Percentiles rank a stretch among this genome's conserved stretches.
These are phyloP conservation scores for Scrobipalpa atriplicella DNA, from an alignment of 2,888 invertebrate species.

Conservation along the genomic window DNA sequence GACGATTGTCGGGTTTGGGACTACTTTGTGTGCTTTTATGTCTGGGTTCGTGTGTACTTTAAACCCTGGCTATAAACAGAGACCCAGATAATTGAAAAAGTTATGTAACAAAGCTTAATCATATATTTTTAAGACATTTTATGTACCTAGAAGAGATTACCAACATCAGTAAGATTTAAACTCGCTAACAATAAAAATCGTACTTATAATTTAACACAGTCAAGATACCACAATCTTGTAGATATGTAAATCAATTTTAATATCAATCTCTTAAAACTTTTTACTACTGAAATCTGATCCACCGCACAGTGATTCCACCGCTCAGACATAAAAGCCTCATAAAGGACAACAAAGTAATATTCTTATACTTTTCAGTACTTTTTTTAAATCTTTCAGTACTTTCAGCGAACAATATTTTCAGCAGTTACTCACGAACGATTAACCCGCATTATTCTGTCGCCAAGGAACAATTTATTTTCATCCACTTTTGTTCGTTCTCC, in stretches of 20 bases:
- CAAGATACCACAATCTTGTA: background rate
- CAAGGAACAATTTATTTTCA: conserved; percentile 49
- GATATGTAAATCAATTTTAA: background rate
- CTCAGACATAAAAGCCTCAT: conserved; percentile 6
- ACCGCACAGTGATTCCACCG: background rate
- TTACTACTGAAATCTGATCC: conserved; percentile 1
- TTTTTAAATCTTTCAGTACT: conserved; percentile 24
- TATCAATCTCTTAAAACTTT: background rate
- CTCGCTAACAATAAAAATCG: no score
- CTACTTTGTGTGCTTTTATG: conserved; percentile 13
- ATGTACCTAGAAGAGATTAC: background rate
- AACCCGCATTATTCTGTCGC: conserved; percentile 51
- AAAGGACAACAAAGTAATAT: conserved; percentile 36
- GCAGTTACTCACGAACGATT: conserved; percentile 64
- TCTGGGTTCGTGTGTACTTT: background rate
- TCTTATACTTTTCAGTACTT: background rate
- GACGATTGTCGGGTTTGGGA: background rate
- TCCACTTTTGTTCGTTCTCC: conserved; percentile 37
- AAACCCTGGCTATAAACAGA: no score
- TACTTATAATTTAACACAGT: no score
- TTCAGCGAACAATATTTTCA: conserved; percentile 53
- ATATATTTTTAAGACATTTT: no score
- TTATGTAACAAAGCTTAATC: no score
- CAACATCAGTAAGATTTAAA: no score
- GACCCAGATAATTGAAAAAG: no score